Percentiles rank a stretch among this genome's conserved stretches.
phyloP scores from a whole-genome alignment of 2,113 vertebrate species.

The Indicator indicator region DNA sequence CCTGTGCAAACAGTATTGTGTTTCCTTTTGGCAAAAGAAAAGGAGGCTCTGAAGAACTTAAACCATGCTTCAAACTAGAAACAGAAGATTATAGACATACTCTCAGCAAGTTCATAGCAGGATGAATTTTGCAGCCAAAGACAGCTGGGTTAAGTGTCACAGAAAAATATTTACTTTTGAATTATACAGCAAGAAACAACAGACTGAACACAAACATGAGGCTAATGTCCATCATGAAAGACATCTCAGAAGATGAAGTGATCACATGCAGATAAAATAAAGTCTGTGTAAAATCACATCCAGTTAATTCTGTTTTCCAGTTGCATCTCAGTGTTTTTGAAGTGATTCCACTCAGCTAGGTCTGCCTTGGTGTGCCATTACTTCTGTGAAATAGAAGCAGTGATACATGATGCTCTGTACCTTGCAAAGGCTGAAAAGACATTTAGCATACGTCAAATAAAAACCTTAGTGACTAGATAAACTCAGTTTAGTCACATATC shows the following conservation, averaged over 20 bases:
- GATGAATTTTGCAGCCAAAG: background rate
- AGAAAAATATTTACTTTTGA: background rate
- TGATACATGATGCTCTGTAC: background rate
- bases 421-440: background rate
- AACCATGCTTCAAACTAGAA: background rate
- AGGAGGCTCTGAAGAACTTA: background rate
- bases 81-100: background rate
- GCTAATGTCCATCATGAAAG: background rate
- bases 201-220: background rate
- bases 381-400: background rate
- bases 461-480: background rate
- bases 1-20: slow-evolving; percentile 17
- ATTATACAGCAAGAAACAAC: background rate
- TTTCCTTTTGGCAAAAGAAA: background rate
- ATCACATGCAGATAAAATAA: background rate
- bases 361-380: background rate
- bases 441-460: background rate
- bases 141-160: background rate
- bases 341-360: background rate
- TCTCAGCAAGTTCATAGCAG: background rate
- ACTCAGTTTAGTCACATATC: background rate
- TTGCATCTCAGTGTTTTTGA: background rate
- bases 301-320: background rate
- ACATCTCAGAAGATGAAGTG: background rate
- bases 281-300: background rate